These are phyloP conservation scores for Plecotus auritus DNA, from an alignment of 2,113 vertebrate species.

Conservation along the genomic window DNA sequence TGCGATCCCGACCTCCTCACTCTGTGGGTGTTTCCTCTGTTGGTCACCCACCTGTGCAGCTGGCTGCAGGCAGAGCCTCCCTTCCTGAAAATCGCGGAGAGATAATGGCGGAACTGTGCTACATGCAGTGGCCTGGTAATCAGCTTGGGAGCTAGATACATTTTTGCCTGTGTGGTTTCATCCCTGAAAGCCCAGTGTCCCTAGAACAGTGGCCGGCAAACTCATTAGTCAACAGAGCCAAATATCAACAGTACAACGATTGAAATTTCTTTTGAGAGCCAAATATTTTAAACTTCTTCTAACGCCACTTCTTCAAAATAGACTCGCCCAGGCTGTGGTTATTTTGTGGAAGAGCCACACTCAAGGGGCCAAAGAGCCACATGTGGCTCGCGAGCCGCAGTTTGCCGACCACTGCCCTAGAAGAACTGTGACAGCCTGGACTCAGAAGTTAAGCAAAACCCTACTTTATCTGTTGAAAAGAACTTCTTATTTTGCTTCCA, in stretches of 20 bases:
- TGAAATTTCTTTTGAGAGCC: too few species aligned
- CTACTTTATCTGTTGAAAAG: not conserved
- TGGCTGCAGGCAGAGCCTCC: not conserved
- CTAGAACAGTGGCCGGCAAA: too few species aligned
- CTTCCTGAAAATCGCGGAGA: not conserved
- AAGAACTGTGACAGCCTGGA: not conserved
- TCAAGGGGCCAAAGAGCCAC: too few species aligned
- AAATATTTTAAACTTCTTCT: too few species aligned
- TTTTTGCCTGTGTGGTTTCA: rapidly evolving
- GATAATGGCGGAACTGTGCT: rapidly evolving
- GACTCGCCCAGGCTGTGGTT: too few species aligned
- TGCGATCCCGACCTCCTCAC: not conserved
- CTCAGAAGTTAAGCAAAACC: not conserved
- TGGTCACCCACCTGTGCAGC: not conserved
- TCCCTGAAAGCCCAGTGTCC: not conserved
- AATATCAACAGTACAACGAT: too few species aligned
- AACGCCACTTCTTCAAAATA: too few species aligned
- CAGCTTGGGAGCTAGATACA: not conserved
- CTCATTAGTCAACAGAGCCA: too few species aligned
- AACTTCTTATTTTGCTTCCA: not conserved
- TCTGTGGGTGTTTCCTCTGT: too few species aligned
- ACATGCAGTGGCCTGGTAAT: rapidly evolving
- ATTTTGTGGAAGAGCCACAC: too few species aligned
- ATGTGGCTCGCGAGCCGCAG: too few species aligned
- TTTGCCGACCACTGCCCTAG: too few species aligned